phyloP scores from a whole-genome alignment of 2,113 vertebrate genomes.

The Bujurquina vittata region DNA sequence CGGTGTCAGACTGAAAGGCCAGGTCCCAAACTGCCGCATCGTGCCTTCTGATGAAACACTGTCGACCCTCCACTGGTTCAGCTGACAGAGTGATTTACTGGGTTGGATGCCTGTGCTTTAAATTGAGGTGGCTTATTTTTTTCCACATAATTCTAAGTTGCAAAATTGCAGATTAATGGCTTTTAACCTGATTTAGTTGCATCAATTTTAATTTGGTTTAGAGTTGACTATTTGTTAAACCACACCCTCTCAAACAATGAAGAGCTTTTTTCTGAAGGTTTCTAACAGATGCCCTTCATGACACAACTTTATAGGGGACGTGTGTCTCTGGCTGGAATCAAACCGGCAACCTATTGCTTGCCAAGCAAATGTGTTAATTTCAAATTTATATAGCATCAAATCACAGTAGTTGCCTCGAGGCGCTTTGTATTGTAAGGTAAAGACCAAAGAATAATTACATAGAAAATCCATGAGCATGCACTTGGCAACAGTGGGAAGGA shows the following conservation, averaged over 20 bases:
- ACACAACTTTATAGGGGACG: not conserved
- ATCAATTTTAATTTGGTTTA: not conserved
- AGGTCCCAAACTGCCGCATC: slow-evolving; percentile 40
- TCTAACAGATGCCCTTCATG: not conserved
- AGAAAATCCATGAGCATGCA: too few relatives aligned
- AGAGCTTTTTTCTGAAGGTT: not conserved
- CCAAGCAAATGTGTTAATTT: not conserved
- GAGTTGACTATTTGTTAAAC: not conserved
- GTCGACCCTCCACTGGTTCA: slow-evolving; percentile 23
- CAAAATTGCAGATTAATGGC: not conserved
- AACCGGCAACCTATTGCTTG: not conserved
- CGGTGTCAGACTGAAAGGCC: slow-evolving; percentile 52
- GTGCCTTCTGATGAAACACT: slow-evolving; percentile 42
- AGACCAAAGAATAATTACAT: too few relatives aligned
- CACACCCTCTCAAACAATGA: not conserved
- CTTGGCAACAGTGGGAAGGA: too few relatives aligned
- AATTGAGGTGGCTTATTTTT: not conserved
- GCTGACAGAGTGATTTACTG: slow-evolving; percentile 50
- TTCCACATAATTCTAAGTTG: not conserved
- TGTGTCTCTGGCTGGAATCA: not conserved
- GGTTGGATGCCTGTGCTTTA: slow-evolving; percentile 13
- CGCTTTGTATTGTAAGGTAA: too few relatives aligned
- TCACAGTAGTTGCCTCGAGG: too few relatives aligned
- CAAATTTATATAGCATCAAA: too few relatives aligned
- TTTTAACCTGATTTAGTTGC: not conserved